phyloP scores from a whole-genome alignment of 2,888 invertebrate genomes.

The Pycnomerus fuliginosus region DNA sequence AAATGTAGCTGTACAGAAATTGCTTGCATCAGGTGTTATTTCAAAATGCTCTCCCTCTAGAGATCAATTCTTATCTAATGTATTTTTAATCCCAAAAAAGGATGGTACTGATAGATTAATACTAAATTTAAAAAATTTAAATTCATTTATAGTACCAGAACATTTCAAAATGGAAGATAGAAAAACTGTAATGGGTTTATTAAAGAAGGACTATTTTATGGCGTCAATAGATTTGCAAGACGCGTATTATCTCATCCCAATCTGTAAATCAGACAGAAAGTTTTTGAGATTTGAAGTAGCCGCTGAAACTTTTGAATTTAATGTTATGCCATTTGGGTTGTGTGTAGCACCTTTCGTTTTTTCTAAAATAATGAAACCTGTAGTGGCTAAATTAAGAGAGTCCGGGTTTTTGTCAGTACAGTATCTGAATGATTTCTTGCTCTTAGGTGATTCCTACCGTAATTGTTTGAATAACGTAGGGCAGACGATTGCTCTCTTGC shows the following conservation, averaged over 20 bases:
- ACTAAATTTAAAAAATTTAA: not conserved
- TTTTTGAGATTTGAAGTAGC: not conserved
- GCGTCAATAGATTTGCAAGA: too few relatives aligned
- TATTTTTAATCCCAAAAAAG: too few relatives aligned
- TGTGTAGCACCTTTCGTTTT: not conserved
- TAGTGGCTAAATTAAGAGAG: too few relatives aligned
- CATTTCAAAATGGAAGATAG: not conserved
- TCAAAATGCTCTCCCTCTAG: not conserved
- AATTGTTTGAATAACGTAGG: constrained; percentile 9
- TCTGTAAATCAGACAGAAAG: not conserved
- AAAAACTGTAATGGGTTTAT: not conserved
- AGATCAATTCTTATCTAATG: too few relatives aligned
- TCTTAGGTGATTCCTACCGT: too few relatives aligned
- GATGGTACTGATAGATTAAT: too few relatives aligned
- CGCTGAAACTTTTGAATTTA: not conserved
- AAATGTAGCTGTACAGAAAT: not conserved
- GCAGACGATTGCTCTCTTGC: too few relatives aligned
- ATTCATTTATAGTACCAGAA: not conserved
- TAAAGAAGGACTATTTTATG: too few relatives aligned
- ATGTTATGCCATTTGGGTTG: not conserved
- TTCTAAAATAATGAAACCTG: too few relatives aligned
- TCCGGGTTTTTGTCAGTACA: too few relatives aligned
- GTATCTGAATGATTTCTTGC: too few relatives aligned
- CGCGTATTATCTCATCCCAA: too few relatives aligned
- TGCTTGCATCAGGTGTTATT: not conserved